Conservation (phyloP, 2,797 vertebrate genomes). For the Lophotriccus pileatus region DNA sequence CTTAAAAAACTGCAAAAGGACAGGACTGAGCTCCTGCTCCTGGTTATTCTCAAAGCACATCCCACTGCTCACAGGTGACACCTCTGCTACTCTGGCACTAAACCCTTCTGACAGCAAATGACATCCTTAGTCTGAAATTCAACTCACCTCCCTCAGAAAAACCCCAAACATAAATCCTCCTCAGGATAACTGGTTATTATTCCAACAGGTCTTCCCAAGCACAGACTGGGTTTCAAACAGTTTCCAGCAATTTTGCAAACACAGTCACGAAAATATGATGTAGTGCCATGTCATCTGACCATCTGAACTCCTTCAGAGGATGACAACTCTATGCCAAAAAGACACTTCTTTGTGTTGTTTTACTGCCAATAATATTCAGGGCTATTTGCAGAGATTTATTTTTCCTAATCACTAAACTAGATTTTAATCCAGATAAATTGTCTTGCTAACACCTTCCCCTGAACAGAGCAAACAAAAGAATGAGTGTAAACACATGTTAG, state of each 20-base stretch:
- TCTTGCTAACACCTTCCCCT: neutral
- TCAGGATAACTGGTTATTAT: neutral
- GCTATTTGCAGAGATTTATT: neutral
- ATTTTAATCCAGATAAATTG: neutral
- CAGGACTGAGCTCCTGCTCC: neutral
- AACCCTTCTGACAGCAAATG: neutral
- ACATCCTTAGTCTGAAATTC: neutral
- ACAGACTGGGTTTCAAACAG: neutral
- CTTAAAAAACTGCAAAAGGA: neutral
- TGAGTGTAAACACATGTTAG: neutral
- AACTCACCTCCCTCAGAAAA: neutral
- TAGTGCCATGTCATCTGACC: neutral
- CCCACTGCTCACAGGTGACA: neutral
- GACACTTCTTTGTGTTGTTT: neutral
- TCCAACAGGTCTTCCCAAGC: neutral
- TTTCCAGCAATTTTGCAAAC: neutral
- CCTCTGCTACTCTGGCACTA: neutral
- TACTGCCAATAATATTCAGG: neutral
- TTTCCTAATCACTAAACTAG: neutral
- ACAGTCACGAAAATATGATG: neutral
- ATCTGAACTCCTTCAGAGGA: neutral
- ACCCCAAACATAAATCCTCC: accelerated
- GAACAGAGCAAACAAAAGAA: neutral
- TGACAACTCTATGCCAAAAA: neutral
- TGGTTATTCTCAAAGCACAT: neutral